Base-by-base conservation (phyloP, 2,888 invertebrate genomes). In the Drosophila yooni region DNA sequence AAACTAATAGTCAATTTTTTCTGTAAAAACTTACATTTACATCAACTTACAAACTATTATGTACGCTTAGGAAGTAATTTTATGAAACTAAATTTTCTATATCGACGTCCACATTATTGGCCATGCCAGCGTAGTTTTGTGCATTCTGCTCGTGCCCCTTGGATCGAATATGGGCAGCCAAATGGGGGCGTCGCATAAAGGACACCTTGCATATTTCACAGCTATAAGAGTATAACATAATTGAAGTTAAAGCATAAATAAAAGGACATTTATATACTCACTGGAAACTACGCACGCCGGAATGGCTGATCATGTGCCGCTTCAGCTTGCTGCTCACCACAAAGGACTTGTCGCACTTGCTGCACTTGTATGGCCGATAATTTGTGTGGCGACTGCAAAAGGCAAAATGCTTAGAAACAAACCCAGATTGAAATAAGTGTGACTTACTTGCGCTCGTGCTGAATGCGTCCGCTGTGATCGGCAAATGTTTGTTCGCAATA, bases 231-330 rank as follows among this genome's bases (percentile, higher is more conserved):
- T 25, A 11, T 7, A 13, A 27, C 1, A 56, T 1, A 57, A n/a
- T 38, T 43, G 0, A 2, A 73, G 3, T 11, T n/a, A 1, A 11
- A 13, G 18, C 3, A 33, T 33, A 33, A 18, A 11, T 25, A n/a
- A 43, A 15, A 43, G 2, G 34, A 18, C 11, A 8, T 7, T 5
- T 11, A 1, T n/a, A 15, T 66, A 74, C 85, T 74, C 18, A 85
- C 85, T 86, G 85, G 33, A 90, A 85, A 7, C 81, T 74, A 1
- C 85, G 83, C 2, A 86, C 81, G 21, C 85, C 89, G 0, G 87
- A 74, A 43, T 85, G 85, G n/a, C 74, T 83, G 4, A 85, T 76
- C 85, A 85, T 88, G 34, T 85, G 85, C 10, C 71, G 56, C 53
- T 82, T 75, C 0, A 89, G 59, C 56, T 90, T 89, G 18, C 80